These are phyloP conservation scores for Crenuchus spilurus DNA, from an alignment of 2,797 vertebrate genomes.

Conservation along the genomic window DNA sequence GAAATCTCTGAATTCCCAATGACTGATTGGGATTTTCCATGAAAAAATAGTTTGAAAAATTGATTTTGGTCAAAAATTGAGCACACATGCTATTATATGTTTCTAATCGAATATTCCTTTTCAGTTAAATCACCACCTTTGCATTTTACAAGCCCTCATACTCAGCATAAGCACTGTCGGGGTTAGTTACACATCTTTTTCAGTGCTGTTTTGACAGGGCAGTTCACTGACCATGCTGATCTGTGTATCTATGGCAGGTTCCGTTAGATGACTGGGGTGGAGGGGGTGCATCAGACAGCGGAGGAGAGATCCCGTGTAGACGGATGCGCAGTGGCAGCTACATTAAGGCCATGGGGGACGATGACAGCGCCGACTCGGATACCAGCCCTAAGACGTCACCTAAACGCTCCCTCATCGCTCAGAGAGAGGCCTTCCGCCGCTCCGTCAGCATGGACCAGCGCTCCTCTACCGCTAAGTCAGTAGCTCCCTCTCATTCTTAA, in stretches of 20 bases:
- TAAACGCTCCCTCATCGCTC: conserved; percentile 83
- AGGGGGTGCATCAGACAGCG: conserved; percentile 74
- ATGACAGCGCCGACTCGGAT: conserved; percentile 94
- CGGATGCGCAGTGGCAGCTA: conserved; percentile 99
- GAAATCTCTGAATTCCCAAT: background rate
- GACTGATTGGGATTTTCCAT: background rate
- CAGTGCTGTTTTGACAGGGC: background rate
- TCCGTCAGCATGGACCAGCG: conserved; percentile 97
- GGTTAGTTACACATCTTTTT: background rate
- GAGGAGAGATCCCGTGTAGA: conserved; percentile 95
- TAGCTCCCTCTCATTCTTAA: background rate
- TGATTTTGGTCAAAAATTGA: too few species aligned
- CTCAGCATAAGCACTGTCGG: background rate
- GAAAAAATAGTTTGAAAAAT: too few species aligned
- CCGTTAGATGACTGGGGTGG: conserved; percentile 94
- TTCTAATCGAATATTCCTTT: too few species aligned
- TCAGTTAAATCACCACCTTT: too few species aligned
- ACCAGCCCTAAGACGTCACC: conserved; percentile 89
- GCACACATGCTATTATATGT: too few species aligned
- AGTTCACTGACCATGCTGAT: background rate
- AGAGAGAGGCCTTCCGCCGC: conserved; percentile 90
- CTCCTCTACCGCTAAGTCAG: conserved; percentile 74
- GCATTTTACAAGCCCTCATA: background rate
- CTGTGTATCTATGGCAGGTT: conserved; percentile 76
- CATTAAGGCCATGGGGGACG: conserved; percentile 99